phyloP scores from a whole-genome alignment of 2,888 invertebrate genomes.

The Linyphia triangularis region DNA sequence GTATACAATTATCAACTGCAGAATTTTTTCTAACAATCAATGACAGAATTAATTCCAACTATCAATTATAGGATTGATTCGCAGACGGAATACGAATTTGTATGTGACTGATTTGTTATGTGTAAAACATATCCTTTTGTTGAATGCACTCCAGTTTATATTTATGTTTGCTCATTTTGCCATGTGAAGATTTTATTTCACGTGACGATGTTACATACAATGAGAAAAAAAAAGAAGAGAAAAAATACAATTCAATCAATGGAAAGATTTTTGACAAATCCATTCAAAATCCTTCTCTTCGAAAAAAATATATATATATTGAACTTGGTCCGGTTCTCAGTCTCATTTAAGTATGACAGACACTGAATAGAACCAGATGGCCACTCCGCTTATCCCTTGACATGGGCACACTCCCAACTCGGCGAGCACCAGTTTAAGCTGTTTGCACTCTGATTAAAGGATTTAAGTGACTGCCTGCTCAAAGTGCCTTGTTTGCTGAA shows the following conservation, averaged over 20 bases:
- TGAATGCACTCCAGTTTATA: neutral
- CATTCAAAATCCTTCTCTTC: neutral
- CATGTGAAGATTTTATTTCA: no score
- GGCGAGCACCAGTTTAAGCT: neutral
- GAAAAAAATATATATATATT: neutral
- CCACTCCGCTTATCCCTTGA: neutral
- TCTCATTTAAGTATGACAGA: neutral
- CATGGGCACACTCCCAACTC: slow-evolving; percentile 1
- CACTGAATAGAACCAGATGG: slow-evolving; percentile 23
- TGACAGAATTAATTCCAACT: no score
- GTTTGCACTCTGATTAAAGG: slow-evolving; percentile 54
- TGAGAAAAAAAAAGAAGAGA: no score
- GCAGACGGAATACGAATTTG: no score
- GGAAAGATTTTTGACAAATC: neutral
- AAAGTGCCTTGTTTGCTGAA: neutral
- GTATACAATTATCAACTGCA: no score
- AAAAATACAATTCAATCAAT: neutral
- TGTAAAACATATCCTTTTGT: neutral
- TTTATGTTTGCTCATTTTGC: neutral
- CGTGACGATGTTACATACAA: no score
- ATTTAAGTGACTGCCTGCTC: slow-evolving; percentile 17
- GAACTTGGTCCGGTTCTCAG: neutral
- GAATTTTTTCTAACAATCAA: no score
- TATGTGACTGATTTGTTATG: no score
- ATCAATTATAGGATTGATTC: no score